A percentile compares a stretch with the other conserved stretches of the same genome.
Conservation (phyloP, 2,888 invertebrate species). For the Himalopsyche anomala region DNA sequence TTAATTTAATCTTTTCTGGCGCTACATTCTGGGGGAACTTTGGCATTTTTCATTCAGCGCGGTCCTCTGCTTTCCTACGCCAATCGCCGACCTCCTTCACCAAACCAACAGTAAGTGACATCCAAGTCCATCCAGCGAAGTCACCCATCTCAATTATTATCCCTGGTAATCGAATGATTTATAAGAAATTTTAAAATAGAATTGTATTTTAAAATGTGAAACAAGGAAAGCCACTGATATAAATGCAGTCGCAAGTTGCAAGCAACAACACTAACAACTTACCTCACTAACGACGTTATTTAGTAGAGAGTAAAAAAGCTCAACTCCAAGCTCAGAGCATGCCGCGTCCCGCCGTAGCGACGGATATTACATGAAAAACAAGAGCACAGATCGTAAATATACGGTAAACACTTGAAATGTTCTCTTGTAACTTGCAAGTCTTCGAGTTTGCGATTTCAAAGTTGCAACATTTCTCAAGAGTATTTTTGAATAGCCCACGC, state of each 20-base stretch:
- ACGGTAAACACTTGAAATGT: slow-evolving; percentile 47
- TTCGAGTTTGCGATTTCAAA: neutral
- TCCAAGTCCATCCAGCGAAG: no score
- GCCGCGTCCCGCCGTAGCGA: slow-evolving; percentile 41
- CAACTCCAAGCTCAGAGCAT: slow-evolving; percentile 13
- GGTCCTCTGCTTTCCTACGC: no score
- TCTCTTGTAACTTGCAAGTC: slow-evolving; percentile 4
- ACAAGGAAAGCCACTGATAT: neutral
- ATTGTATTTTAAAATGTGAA: no score
- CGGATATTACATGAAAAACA: slow-evolving; percentile 47
- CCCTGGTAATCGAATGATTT: no score
- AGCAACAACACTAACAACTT: slow-evolving; percentile 39
- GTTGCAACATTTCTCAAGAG: slow-evolving; percentile 13
- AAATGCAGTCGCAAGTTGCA: neutral
- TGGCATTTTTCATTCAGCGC: no score
- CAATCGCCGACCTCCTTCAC: no score
- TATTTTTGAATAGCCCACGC: slow-evolving; percentile 23
- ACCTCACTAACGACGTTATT: slow-evolving; percentile 52
- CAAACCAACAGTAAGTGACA: no score
- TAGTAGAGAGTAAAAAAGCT: slow-evolving; percentile 44
- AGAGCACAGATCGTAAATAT: slow-evolving; percentile 39
- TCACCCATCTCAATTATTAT: no score
- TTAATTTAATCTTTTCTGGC: no score
- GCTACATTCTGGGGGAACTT: no score
- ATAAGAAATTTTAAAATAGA: no score